These are phyloP conservation scores for Saccostrea glomerata DNA, from an alignment of 1,140 invertebrate genomes.

Conservation along the genomic window DNA sequence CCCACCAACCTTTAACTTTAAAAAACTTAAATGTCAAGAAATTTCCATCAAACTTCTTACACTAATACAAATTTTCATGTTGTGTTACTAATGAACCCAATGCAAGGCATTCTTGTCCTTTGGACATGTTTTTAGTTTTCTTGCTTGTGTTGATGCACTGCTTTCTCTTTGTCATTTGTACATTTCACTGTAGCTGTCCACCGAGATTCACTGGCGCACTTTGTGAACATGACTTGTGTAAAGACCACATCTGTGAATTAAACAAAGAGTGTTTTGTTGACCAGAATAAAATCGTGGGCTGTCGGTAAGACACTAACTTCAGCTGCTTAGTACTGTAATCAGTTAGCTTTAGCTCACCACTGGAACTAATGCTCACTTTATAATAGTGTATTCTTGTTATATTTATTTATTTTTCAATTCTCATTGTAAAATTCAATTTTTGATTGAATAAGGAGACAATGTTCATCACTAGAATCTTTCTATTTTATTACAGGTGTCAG, in stretches of 20 bases:
- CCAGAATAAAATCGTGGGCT: not conserved
- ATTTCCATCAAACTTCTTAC: not conserved
- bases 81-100: too few species aligned
- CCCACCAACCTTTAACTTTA: too few species aligned
- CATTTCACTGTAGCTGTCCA: conserved; percentile 35
- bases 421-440: too few species aligned
- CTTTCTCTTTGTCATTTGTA: not conserved
- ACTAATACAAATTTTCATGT: too few species aligned
- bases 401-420: not conserved
- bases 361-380: not conserved
- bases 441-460: too few species aligned
- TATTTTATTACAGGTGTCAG: conserved; percentile 43
- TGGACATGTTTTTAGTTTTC: too few species aligned
- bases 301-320: conserved; percentile 17
- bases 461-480: too few species aligned
- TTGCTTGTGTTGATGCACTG: not conserved
- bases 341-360: conserved; percentile 45
- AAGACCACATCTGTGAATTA: not conserved
- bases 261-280: conserved; percentile 13
- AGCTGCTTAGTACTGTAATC: conserved; percentile 43
- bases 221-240: conserved; percentile 34
- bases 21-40: not conserved
- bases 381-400: not conserved
- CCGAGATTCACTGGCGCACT: not conserved
- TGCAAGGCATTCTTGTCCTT: too few species aligned